Conservation (phyloP, 2,113 vertebrate species). For the Cepphus grylle region DNA sequence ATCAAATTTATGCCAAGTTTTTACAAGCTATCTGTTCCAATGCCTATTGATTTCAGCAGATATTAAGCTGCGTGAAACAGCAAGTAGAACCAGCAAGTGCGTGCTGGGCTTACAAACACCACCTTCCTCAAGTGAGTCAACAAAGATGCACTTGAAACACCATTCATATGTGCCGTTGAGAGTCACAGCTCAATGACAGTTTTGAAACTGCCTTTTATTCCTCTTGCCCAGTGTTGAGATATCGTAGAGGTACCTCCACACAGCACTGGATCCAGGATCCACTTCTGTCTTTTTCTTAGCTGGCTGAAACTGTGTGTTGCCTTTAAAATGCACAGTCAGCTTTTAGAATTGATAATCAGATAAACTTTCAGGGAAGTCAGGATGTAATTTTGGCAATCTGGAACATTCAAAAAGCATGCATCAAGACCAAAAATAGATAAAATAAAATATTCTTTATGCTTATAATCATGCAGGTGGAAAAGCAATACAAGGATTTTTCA, state of each 20-base stretch:
- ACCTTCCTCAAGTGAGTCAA: not conserved
- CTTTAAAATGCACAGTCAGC: not conserved
- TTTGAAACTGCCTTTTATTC: not conserved
- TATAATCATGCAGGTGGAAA: not conserved
- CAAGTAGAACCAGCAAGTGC: not conserved
- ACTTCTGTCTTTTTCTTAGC: not conserved
- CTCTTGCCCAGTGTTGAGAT: not conserved
- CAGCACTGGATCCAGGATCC: not conserved
- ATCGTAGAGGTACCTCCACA: not conserved
- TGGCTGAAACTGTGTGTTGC: not conserved
- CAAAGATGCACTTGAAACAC: not conserved
- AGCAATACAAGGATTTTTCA: not conserved
- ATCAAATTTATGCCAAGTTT: not conserved
- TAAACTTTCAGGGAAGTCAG: not conserved
- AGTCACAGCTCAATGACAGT: not conserved
- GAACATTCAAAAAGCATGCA: not conserved
- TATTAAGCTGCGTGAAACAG: not conserved
- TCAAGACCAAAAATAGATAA: not conserved
- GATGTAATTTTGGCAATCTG: not conserved
- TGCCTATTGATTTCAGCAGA: not conserved
- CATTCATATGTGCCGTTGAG: not conserved
- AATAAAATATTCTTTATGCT: not conserved
- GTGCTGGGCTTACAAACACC: not conserved
- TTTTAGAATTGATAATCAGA: not conserved
- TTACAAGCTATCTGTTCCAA: not conserved